A percentile compares a stretch with the other conserved stretches of the same genome.
These are phyloP conservation scores for Apotomis capreana DNA, from an alignment of 2,888 invertebrate genomes.

Conservation along the genomic window DNA sequence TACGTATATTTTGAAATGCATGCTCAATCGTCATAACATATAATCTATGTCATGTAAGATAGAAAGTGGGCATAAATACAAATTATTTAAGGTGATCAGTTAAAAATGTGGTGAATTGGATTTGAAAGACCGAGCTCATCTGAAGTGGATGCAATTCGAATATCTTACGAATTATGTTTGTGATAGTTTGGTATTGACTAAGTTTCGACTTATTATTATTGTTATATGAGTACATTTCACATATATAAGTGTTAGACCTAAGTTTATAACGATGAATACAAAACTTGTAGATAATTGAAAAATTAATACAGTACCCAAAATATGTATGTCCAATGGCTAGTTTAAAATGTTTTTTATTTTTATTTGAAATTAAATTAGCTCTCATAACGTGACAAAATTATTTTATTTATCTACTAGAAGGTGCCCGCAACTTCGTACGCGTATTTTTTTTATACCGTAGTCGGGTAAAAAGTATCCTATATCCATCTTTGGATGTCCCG, in stretches of 20 bases:
- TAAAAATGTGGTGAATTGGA: not conserved
- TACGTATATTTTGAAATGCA: slow-evolving; percentile 2
- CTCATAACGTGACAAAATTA: slow-evolving; percentile 17
- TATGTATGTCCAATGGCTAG: slow-evolving; percentile 18
- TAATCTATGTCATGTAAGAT: not conserved
- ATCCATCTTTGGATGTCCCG: no score
- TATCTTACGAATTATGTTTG: slow-evolving; percentile 37
- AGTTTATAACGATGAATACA: slow-evolving; percentile 31
- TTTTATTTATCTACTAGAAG: no score
- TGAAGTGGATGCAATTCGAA: slow-evolving; percentile 16
- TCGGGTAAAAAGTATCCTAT: no score
- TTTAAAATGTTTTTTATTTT: slow-evolving; percentile 30
- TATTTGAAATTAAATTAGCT: slow-evolving; percentile 39
- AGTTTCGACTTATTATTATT: slow-evolving; percentile 21
- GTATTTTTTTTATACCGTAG: no score
- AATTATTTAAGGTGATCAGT: not conserved
- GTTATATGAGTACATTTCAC: slow-evolving; percentile 38
- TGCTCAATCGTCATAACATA: not conserved
- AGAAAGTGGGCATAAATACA: not conserved
- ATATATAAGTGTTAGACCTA: slow-evolving; percentile 34
- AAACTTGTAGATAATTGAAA: slow-evolving; percentile 30
- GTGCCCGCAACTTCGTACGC: no score
- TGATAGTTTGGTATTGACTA: slow-evolving; percentile 38
- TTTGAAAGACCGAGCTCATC: slow-evolving; percentile 8
- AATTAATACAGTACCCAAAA: slow-evolving; percentile 29